Evolutionary conservation across 2,888 invertebrate species (phyloP).

Genomic region (Pheosia gnoma): DNA sequence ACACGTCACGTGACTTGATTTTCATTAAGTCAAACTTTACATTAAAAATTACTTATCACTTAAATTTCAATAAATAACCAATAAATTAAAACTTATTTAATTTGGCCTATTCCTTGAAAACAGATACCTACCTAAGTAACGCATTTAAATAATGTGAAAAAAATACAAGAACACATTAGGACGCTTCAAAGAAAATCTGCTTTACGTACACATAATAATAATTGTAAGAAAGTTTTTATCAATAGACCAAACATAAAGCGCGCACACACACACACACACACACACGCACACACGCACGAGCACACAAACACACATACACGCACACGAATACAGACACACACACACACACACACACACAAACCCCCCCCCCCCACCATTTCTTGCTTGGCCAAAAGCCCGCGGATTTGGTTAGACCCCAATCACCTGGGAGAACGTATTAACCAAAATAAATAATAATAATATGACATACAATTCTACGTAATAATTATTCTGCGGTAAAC

Average conservation of each 20-base stretch:
- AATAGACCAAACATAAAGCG: too few relatives aligned
- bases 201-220: neutral
- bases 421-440: too few relatives aligned
- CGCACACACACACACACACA: too few relatives aligned
- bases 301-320: too few relatives aligned
- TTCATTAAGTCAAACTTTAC: constrained; percentile 26
- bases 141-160: neutral
- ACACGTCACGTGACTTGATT: constrained; percentile 22
- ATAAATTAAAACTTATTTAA: constrained; percentile 22
- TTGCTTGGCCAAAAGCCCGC: too few relatives aligned
- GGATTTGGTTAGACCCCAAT: too few relatives aligned
- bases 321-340: too few relatives aligned
- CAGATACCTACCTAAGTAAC: neutral
- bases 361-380: too few relatives aligned
- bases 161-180: neutral
- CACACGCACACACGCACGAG: too few relatives aligned
- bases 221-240: too few relatives aligned
- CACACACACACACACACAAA: too few relatives aligned
- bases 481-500: neutral
- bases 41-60: constrained; percentile 26
- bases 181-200: neutral
- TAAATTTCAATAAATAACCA: constrained; percentile 31
- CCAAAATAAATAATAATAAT: too few relatives aligned
- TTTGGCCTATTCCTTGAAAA: constrained; percentile 9
- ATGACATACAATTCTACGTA: neutral